Evolutionary conservation across 2,797 vertebrate genomes (phyloP), one percentile per base, ranked within the genome.

Genomic region (Ateles fusciceps): DNA sequence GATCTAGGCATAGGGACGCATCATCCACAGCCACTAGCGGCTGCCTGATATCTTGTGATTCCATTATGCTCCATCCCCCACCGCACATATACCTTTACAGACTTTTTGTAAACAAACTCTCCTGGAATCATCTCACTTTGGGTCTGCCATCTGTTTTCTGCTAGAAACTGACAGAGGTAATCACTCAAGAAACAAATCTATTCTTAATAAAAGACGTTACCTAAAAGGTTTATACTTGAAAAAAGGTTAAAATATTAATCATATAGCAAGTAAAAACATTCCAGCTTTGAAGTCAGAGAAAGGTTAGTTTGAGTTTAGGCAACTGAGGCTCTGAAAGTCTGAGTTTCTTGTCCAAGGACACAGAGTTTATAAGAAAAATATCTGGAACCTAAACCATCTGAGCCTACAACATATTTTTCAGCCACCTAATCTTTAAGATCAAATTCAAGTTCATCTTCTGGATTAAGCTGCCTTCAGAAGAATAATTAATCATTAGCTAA

Each of bases 201-300:
- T 68, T 88, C 93, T 88, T 91, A 46, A 57, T 44, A 85, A 80
- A 93, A 79, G 12, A 96, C 87, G 94, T 96, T 84, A 48, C 83
- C 39, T 68, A 57, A 96, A 90, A 96, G n/a, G 13, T 48, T 46
- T 84, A 50, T 50, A 79, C 55, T 84, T 96, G 84, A 93, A 96
- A 97, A 96, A 50, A 96, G 36, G 11, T 72, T 22, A 87, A 92
- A 87, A 93, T 64, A 68, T 68, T 68, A 68, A 17, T n/a, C 85
- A 95, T 71, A 64, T 0, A n/a, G 5, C 68, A 94, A 79, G 42
- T 74, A 50, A 94, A 79, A 92, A 71, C 12, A 71, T 71, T 39
- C 52, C 50, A 92, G 39, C 21, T 88, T 59, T 92, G 28, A 94
- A 94, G 72, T 78, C 36, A 85, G n/a, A 96, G 28, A 75, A 76